Conservation (phyloP, 2,888 invertebrate genomes). For the Xanthostigma xanthostigma region DNA sequence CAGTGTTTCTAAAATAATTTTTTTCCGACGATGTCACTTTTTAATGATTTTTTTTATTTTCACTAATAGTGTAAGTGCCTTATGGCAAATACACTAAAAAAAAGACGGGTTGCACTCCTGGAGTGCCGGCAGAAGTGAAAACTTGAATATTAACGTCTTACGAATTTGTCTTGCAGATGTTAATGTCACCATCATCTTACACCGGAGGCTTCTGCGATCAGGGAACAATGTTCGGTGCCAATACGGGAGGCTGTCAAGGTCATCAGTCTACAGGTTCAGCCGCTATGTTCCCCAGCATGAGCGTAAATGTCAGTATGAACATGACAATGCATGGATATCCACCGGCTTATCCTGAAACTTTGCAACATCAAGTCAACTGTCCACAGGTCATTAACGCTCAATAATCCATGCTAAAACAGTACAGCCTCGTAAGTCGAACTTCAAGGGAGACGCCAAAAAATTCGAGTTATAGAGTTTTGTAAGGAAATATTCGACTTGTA, state of each 20-base stretch:
- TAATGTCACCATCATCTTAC: conserved; percentile 40
- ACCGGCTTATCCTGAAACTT: conserved; percentile 27
- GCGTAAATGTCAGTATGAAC: conserved; percentile 93
- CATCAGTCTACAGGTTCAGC: conserved; percentile 19
- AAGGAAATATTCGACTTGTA: no score
- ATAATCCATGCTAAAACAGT: no score
- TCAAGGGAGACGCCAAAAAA: no score
- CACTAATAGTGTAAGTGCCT: no score
- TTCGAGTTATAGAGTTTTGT: no score
- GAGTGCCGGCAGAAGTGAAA: no score
- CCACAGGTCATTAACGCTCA: conserved; percentile 39
- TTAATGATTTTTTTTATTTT: neutral
- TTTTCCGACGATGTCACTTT: neutral
- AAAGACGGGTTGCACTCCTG: no score
- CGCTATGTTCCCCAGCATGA: conserved; percentile 79
- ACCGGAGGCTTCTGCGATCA: conserved; percentile 22
- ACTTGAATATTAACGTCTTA: no score
- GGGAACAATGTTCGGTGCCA: conserved; percentile 2
- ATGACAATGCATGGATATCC: conserved; percentile 88
- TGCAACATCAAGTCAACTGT: conserved; percentile 42
- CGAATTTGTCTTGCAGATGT: conserved; percentile 33
- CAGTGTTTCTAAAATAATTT: no score
- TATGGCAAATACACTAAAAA: no score
- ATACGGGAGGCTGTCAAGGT: conserved; percentile 4
- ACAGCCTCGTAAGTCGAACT: no score